These are phyloP conservation scores for Noctua comes DNA, from an alignment of 2,888 invertebrate genomes.

Conservation along the genomic window DNA sequence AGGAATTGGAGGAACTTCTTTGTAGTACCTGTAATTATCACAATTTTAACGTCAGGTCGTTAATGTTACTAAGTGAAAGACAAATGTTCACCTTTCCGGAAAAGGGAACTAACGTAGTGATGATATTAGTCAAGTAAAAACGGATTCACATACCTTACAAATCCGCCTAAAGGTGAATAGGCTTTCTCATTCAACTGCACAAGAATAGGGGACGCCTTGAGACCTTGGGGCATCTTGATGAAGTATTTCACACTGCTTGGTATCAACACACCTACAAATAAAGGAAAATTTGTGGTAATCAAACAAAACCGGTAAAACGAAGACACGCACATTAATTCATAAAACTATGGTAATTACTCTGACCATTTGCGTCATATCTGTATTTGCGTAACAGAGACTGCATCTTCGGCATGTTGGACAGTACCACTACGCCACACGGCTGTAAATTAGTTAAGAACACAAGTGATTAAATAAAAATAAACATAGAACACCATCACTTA, in stretches of 20 bases:
- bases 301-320: slow-evolving; percentile 8
- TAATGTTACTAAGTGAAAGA: background rate
- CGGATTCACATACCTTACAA: slow-evolving; percentile 78
- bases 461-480: slow-evolving; percentile 4
- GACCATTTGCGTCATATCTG: slow-evolving; percentile 84
- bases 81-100: background rate
- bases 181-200: slow-evolving; percentile 84
- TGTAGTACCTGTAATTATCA: slow-evolving; percentile 82
- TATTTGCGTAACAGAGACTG: slow-evolving; percentile 85
- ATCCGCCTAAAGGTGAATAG: slow-evolving; percentile 85
- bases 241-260: slow-evolving; percentile 86
- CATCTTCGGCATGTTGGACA: slow-evolving; percentile 83
- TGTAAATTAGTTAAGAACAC: slow-evolving; percentile 69
- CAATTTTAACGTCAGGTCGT: background rate
- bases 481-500: background rate
- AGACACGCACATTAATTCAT: slow-evolving; percentile 23
- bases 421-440: slow-evolving; percentile 84
- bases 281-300: slow-evolving; percentile 4
- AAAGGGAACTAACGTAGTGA: slow-evolving; percentile 8
- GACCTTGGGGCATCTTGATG: slow-evolving; percentile 81
- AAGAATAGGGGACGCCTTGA: slow-evolving; percentile 74
- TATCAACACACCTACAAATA: slow-evolving; percentile 80
- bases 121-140: slow-evolving; percentile 10
- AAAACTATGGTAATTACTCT: slow-evolving; percentile 62
- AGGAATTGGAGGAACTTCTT: slow-evolving; percentile 87